Percentiles rank a stretch among this genome's conserved stretches.
phyloP scores from a whole-genome alignment of 2,888 invertebrate genomes.

The Meandrusa payeni region DNA sequence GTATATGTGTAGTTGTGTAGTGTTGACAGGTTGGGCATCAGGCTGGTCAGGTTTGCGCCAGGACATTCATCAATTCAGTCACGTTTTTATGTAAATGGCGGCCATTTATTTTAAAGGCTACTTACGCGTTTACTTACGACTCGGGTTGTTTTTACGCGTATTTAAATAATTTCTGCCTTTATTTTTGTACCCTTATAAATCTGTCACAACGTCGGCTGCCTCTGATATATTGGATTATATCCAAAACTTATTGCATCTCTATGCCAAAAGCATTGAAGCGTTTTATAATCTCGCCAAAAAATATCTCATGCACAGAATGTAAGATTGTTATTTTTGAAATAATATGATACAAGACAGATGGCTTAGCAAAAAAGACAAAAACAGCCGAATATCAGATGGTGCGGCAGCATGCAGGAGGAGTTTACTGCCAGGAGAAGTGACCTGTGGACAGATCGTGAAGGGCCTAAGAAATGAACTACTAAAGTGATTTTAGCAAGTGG shows the following conservation, averaged over 20 bases:
- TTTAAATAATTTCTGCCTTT: conserved; percentile 12
- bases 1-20: too few species aligned
- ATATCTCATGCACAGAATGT: not conserved
- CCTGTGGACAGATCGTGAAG: too few species aligned
- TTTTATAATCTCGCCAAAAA: not conserved
- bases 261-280: conserved; percentile 3
- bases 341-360: too few species aligned
- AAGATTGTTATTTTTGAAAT: too few species aligned
- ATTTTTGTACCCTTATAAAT: conserved; percentile 18
- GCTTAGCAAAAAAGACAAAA: too few species aligned
- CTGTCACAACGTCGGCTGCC: conserved; percentile 9
- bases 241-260: conserved; percentile 18
- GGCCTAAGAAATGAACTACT: too few species aligned
- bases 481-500: too few species aligned
- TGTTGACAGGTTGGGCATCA: too few species aligned
- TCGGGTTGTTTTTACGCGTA: not conserved
- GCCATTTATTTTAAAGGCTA: not conserved
- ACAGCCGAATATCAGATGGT: too few species aligned
- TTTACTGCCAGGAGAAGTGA: too few species aligned
- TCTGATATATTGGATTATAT: conserved; percentile 15
- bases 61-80: not conserved
- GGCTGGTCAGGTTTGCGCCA: too few species aligned
- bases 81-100: not conserved
- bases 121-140: not conserved
- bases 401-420: too few species aligned